Evolutionary conservation across 2,797 vertebrate species (phyloP), one percentile per base, ranked within the genome.

Genomic region (Antennarius maculatus): DNA sequence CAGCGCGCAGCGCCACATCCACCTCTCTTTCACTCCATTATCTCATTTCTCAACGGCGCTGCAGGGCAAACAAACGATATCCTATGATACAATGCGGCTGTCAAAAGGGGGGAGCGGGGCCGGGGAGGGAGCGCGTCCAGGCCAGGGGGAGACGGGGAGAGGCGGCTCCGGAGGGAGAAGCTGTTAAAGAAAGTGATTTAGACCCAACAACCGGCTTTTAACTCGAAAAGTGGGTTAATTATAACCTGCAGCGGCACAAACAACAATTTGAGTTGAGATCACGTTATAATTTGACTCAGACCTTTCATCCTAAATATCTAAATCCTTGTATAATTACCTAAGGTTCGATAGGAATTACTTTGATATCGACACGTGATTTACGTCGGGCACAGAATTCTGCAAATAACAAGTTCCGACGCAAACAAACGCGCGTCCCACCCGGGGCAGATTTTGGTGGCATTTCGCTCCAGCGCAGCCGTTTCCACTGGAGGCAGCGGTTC

Each of bases 41-140:
- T 56, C 53, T 37, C 50, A 8, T 49, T 66, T 60, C 49, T 45
- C 53, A 41, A 31, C 41, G 13, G 56, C 41, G 60, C 79, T 69
- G 60, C 63, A 15, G 52, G 79, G 66, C 59, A 57, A 69, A 74
- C 63, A 69, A 14, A 52, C 54, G 27, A 76, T 63, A 55, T 64
- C 61, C 54, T 65, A 49, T 66, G 81, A 82, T 74, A 75, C 80
- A 76, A 70, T 50, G 72, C 71, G 56, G 63, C 77, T 81, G 74
- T 81, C 77, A 75, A 27, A 31, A 39, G 4, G 31, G 29, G 12
- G 43, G 29, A 14, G 65, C 53, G 31, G 12, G 46, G 59, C 43
- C 49, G 46, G 46, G 23, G n/a, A 61, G 23, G 27, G 47, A 53
- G 34, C 54, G 49, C 50, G 43, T 7, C 12, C 1, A 31, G 18